Percentiles rank a stretch among this genome's conserved stretches.
phyloP scores from a whole-genome alignment of 2,113 vertebrate genomes.

The Amblyornis subalaris region DNA sequence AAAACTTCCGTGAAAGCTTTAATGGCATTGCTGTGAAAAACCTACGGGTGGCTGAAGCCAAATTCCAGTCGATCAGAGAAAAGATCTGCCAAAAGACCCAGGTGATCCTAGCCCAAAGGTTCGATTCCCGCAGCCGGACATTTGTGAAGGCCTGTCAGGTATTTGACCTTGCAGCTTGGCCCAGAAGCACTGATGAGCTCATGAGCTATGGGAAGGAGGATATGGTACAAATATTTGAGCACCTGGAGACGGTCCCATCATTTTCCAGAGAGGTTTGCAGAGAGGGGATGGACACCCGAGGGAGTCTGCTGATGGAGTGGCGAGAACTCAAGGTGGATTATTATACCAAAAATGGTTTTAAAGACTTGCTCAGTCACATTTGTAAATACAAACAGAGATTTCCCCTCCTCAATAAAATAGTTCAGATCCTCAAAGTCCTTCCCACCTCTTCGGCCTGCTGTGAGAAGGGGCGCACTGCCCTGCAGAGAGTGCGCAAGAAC shows the following conservation, averaged over 20 bases:
- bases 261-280: slow-evolving; percentile 75
- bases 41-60: slow-evolving; percentile 91
- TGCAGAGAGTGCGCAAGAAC: slow-evolving; percentile 87
- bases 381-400: slow-evolving; percentile 90
- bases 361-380: slow-evolving; percentile 87
- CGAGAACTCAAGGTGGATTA: slow-evolving; percentile 92
- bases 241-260: slow-evolving; percentile 82
- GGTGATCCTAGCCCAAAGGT: slow-evolving; percentile 86
- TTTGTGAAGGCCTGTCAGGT: slow-evolving; percentile 90
- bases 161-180: slow-evolving; percentile 88
- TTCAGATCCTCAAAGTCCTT: slow-evolving; percentile 87
- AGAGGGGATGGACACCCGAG: slow-evolving; percentile 76
- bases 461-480: slow-evolving; percentile 84
- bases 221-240: slow-evolving; percentile 87
- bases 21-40: slow-evolving; percentile 92
- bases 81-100: slow-evolving; percentile 95
- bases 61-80: slow-evolving; percentile 95
- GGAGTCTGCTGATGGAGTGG: slow-evolving; percentile 87
- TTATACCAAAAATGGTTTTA: slow-evolving; percentile 88
- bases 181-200: slow-evolving; percentile 83
- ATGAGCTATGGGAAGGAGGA: slow-evolving; percentile 88
- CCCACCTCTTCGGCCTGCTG: slow-evolving; percentile 89
- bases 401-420: slow-evolving; percentile 85
- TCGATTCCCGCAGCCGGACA: slow-evolving; percentile 82
- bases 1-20: slow-evolving; percentile 94